Percentiles rank a stretch among this genome's conserved stretches.
Conservation (phyloP, 2,797 vertebrate species). For the Miichthys miiuy region DNA sequence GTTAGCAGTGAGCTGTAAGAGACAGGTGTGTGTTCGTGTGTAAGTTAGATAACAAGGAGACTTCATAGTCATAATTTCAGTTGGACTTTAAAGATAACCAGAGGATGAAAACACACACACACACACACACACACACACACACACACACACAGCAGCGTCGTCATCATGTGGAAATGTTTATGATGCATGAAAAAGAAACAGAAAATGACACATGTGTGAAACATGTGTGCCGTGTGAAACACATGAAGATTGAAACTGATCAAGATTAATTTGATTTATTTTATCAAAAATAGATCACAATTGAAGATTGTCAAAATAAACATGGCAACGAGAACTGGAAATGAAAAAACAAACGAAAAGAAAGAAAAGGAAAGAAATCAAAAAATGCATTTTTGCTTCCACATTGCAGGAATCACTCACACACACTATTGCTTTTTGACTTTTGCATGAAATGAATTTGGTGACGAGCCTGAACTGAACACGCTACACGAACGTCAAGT, state of each 20-base stretch:
- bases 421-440: slow-evolving; percentile 48
- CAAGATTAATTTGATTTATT: slow-evolving; percentile 69
- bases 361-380: slow-evolving; percentile 8
- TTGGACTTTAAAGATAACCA: not conserved
- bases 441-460: slow-evolving; percentile 25
- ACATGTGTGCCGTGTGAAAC: slow-evolving; percentile 42
- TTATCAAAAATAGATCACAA: slow-evolving; percentile 79
- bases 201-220: slow-evolving; percentile 26
- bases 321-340: slow-evolving; percentile 44
- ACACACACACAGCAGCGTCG: too few relatives aligned
- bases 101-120: slow-evolving; percentile 15
- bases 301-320: slow-evolving; percentile 59
- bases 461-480: slow-evolving; percentile 2
- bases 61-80: not conserved
- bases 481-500: slow-evolving; percentile 13
- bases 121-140: slow-evolving; percentile 2
- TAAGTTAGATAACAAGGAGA: too few relatives aligned
- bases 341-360: slow-evolving; percentile 12
- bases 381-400: slow-evolving; percentile 49
- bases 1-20: too few relatives aligned
- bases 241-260: slow-evolving; percentile 55
- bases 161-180: slow-evolving; percentile 1
- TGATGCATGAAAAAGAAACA: slow-evolving; percentile 15
- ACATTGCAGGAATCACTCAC: slow-evolving; percentile 32
- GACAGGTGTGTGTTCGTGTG: too few relatives aligned